A percentile compares a stretch with the other conserved stretches of the same genome.
phyloP scores from a whole-genome alignment of 1,140 invertebrate species.

The Pogonomyrmex barbatus region DNA sequence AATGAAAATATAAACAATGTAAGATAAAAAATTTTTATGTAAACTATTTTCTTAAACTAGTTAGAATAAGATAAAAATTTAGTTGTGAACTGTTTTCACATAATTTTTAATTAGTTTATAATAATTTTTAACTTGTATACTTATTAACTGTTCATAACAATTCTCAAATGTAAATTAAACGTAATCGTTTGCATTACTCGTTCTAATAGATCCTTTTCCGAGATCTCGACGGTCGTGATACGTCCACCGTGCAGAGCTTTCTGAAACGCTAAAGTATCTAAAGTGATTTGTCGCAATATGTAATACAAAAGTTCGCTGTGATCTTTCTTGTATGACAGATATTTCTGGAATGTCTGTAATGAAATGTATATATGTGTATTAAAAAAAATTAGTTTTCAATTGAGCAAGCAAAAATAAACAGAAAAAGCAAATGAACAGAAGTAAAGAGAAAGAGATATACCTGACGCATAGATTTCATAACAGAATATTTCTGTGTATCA shows the following conservation, averaged over 20 bases:
- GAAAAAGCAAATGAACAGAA: neutral
- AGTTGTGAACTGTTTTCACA: neutral
- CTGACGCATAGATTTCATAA: slow-evolving; percentile 98
- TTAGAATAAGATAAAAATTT: slow-evolving; percentile 53
- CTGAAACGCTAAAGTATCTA: slow-evolving; percentile 96
- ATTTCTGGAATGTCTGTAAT: slow-evolving; percentile 96
- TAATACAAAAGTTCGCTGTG: slow-evolving; percentile 98
- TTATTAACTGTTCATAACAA: neutral
- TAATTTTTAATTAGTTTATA: neutral
- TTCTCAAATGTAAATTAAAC: slow-evolving; percentile 5
- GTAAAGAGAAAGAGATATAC: slow-evolving; percentile 84
- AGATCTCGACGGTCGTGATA: slow-evolving; percentile 93
- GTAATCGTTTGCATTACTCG: slow-evolving; percentile 87
- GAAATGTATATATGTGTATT: slow-evolving; percentile 60
- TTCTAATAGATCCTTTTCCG: slow-evolving; percentile 96
- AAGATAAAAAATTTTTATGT: slow-evolving; percentile 8
- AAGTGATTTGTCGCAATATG: slow-evolving; percentile 96
- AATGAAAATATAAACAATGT: neutral
- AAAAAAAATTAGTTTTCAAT: neutral
- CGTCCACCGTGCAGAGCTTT: slow-evolving; percentile 92
- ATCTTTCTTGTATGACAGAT: slow-evolving; percentile 97
- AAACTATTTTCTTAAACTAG: slow-evolving; percentile 44
- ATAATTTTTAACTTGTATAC: neutral
- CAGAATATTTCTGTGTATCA: slow-evolving; percentile 98
- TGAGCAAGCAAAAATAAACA: neutral